Evolutionary conservation across 2,113 vertebrate species (phyloP).

Genomic region (Brienomyrus brachyistius): DNA sequence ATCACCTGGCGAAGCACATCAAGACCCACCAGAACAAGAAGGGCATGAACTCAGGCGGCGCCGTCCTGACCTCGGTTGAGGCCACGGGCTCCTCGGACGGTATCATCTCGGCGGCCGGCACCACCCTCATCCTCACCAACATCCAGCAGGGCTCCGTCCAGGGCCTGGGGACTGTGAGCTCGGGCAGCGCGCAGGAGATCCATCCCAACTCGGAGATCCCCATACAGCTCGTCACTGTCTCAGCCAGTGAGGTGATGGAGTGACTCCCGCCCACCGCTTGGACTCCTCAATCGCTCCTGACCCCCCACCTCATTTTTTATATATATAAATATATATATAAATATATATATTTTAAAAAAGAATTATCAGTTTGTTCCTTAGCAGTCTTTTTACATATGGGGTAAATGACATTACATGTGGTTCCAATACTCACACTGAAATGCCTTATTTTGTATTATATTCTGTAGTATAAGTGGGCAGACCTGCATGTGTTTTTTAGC

Average conservation of each 20-base stretch:
- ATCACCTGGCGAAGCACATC: conserved; percentile 99
- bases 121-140: conserved; percentile 98
- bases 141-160: conserved; percentile 88
- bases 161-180: conserved; percentile 80
- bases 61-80: conserved; percentile 85
- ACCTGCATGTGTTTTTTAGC: conserved; percentile 84
- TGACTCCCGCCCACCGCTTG: conserved; percentile 62
- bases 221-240: conserved; percentile 95
- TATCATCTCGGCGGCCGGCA: conserved; percentile 92
- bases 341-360: conserved; percentile 47
- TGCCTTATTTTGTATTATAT: conserved; percentile 99
- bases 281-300: conserved; percentile 50
- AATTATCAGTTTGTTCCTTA: conserved; percentile 64
- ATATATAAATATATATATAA: conserved; percentile 33
- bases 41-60: conserved; percentile 83
- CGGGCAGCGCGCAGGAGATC: conserved; percentile 89
- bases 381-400: conserved; percentile 83
- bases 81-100: conserved; percentile 78
- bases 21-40: conserved; percentile 99
- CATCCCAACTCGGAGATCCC: conserved; percentile 94
- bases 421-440: conserved; percentile 96
- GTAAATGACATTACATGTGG: conserved; percentile 77
- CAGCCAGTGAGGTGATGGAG: conserved; percentile 93
- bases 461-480: conserved; percentile 88
- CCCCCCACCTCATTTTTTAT: conserved; percentile 28